Percentiles rank a stretch among this genome's conserved stretches.
Conservation (phyloP, 2,797 vertebrate genomes). For the Sardinella longiceps region DNA sequence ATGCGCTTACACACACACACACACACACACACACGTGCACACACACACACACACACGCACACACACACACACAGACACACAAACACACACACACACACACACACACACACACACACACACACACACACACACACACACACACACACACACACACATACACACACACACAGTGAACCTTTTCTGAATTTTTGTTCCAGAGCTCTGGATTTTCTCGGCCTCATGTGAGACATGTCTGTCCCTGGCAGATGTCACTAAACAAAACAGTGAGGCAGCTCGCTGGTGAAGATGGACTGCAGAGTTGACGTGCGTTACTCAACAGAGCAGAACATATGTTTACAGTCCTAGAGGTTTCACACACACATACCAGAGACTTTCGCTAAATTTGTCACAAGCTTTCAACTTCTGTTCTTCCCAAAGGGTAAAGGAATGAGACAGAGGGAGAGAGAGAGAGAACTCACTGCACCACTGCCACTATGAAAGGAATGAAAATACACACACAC, state of each 20-base stretch:
- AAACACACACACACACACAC: neutral
- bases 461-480: neutral
- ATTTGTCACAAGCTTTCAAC: constrained; percentile 32
- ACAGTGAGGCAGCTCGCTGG: neutral
- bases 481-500: neutral
- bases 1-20: neutral
- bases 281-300: constrained; percentile 45
- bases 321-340: constrained; percentile 42
- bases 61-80: neutral
- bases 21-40: neutral
- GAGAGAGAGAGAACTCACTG: constrained; percentile 5
- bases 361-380: constrained; percentile 28
- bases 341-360: constrained; percentile 20
- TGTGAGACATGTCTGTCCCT: neutral
- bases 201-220: neutral
- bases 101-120: neutral
- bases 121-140: neutral
- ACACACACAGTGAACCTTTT: neutral
- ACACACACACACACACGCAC: neutral
- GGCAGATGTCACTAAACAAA: neutral
- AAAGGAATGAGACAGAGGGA: neutral
- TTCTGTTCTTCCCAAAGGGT: constrained; percentile 12
- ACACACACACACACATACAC: neutral
- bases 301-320: constrained; percentile 26
- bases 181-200: neutral